These are phyloP conservation scores for Oreocharis arfaki DNA, from an alignment of 2,113 vertebrate genomes.

Conservation along the genomic window DNA sequence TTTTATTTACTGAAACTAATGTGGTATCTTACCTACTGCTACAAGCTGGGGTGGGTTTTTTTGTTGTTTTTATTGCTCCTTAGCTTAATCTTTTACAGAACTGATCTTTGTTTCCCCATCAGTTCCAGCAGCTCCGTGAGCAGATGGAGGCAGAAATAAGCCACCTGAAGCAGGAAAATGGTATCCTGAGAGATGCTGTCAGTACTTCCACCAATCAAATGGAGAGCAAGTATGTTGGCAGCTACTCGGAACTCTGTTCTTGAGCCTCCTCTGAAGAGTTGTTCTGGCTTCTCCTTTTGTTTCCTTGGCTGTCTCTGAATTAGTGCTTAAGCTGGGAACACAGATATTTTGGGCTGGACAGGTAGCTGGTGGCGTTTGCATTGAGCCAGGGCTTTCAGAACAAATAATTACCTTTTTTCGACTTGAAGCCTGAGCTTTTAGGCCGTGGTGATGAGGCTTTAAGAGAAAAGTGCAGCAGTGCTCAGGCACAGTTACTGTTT, in stretches of 20 bases:
- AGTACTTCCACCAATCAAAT: conserved; percentile 95
- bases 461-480: not conserved
- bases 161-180: conserved; percentile 94
- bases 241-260: not conserved
- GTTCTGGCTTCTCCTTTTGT: not conserved
- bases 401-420: not conserved
- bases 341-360: not conserved
- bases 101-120: not conserved
- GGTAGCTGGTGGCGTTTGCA: not conserved
- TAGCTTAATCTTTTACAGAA: not conserved
- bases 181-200: conserved; percentile 95
- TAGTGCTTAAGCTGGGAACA: not conserved
- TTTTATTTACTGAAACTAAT: not conserved
- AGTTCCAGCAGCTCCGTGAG: conserved; percentile 93
- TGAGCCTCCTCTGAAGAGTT: not conserved
- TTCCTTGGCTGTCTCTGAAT: not conserved
- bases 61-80: not conserved
- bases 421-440: not conserved
- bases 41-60: too few species aligned
- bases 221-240: conserved; percentile 92
- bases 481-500: not conserved
- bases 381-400: not conserved
- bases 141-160: conserved; percentile 92
- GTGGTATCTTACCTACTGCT: not conserved
- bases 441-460: not conserved